Base-by-base conservation (phyloP, 2,113 vertebrate genomes). In the Cottus gobio region DNA sequence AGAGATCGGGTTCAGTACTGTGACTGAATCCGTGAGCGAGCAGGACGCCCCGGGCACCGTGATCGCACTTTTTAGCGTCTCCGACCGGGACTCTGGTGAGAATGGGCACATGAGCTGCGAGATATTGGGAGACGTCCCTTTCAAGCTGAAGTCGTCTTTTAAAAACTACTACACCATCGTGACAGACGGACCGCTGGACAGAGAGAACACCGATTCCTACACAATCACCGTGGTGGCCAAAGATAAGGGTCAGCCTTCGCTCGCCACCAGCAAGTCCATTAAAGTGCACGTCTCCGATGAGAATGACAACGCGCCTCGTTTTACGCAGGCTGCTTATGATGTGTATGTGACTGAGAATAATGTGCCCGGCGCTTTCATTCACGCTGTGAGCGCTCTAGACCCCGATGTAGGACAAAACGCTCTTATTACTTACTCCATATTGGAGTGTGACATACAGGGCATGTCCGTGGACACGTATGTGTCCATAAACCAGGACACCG, bases 341-440 rank as follows among this genome's bases (percentile, higher is more conserved):
- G 98, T 98, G 77, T 96, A 97, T 84, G 97, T 99, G 90, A 98
- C 96, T 2, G 98, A 99, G 87, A 99, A 99, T 83, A 99, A 99
- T 82, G 97, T 98, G 50, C 97, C 98, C 0, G 98, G 98, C 2
- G 98, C 97, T 66, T 99, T 97, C 89, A 99, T 99, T 85, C 98
- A 97, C 86, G 97, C 97, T 0, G 97, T 99, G 68, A 98, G 96
- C 82, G 98, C 98, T 57, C 90, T 95, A 20, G 98, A 99, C 88
- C 96, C 95, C 10, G 98, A 99, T 56, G 93, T 97, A 69, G 97
- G 96, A 66, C 96, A 96, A 87, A 99, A 99, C 87, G 97, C 97
- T 48, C 95, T 95, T 36, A 95, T 99, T 67, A 96, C 96, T 80
- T 99, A 99, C 93, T 96, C 97, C 85, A 98, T 99, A 95, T 96